A percentile compares a stretch with the other conserved stretches of the same genome.
Conservation (phyloP, 2,888 invertebrate species). For the Saturnia pavonia region DNA sequence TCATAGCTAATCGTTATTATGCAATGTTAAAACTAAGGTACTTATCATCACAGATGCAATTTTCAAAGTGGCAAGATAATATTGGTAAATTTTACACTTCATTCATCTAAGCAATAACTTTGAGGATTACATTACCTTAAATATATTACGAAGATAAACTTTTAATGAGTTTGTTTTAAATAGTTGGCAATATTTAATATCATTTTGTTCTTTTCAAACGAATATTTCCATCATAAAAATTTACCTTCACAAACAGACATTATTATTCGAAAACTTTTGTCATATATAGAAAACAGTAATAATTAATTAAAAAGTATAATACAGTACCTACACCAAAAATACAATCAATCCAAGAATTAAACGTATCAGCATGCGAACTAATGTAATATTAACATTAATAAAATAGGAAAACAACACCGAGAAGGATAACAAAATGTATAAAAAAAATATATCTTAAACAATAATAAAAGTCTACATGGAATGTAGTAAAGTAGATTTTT, state of each 20-base stretch:
- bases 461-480: constrained; percentile 49
- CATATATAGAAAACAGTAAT: not conserved
- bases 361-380: constrained; percentile 64
- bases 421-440: constrained; percentile 21
- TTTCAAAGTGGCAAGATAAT: constrained; percentile 60
- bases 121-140: not conserved
- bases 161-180: constrained; percentile 25
- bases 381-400: constrained; percentile 24
- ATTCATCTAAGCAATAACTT: constrained; percentile 7
- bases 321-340: constrained; percentile 23
- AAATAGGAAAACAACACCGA: constrained; percentile 50
- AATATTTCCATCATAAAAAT: constrained; percentile 36
- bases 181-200: not conserved
- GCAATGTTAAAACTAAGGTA: constrained; percentile 49
- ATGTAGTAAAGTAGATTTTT: constrained; percentile 52
- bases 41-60: constrained; percentile 70
- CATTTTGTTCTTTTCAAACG: not conserved
- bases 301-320: not conserved
- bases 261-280: constrained; percentile 3
- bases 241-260: constrained; percentile 51
- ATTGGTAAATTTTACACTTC: not conserved
- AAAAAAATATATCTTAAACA: constrained; percentile 47
- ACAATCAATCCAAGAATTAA: constrained; percentile 29
- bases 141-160: constrained; percentile 47
- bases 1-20: constrained; percentile 37